Conservation (phyloP, 2,113 vertebrate species). For the Mesembrinibis cayennensis region DNA sequence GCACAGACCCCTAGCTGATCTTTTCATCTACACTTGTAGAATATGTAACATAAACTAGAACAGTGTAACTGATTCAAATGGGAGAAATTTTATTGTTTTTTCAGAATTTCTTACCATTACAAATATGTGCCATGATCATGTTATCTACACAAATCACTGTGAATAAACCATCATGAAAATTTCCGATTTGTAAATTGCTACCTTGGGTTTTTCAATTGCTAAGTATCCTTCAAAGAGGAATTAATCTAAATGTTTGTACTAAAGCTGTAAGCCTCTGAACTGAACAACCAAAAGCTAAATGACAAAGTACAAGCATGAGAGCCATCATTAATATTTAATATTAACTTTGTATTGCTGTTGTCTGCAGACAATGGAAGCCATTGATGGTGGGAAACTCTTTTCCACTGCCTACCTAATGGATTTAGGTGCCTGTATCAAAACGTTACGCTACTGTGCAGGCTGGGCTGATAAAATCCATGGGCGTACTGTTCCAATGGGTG, state of each 20-base stretch:
- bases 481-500: slow-evolving; percentile 84
- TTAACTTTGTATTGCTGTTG: not conserved
- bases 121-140: not conserved
- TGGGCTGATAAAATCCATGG: slow-evolving; percentile 91
- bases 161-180: not conserved
- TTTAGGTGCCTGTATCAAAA: slow-evolving; percentile 80
- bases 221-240: not conserved
- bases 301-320: not conserved
- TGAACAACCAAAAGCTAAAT: not conserved
- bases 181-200: not conserved
- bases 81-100: not conserved
- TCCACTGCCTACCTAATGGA: slow-evolving; percentile 80
- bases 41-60: not conserved
- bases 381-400: slow-evolving; percentile 87
- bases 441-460: slow-evolving; percentile 84
- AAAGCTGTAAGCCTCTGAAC: not conserved
- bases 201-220: not conserved
- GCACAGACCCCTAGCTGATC: not conserved
- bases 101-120: not conserved
- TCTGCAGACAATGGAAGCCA: slow-evolving; percentile 83
- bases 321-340: not conserved
- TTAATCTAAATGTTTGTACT: not conserved
- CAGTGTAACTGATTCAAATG: not conserved
- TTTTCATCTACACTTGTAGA: not conserved
- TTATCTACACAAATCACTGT: not conserved